phyloP scores from a whole-genome alignment of 2,113 vertebrate genomes.

The Pollimyrus isidori region DNA sequence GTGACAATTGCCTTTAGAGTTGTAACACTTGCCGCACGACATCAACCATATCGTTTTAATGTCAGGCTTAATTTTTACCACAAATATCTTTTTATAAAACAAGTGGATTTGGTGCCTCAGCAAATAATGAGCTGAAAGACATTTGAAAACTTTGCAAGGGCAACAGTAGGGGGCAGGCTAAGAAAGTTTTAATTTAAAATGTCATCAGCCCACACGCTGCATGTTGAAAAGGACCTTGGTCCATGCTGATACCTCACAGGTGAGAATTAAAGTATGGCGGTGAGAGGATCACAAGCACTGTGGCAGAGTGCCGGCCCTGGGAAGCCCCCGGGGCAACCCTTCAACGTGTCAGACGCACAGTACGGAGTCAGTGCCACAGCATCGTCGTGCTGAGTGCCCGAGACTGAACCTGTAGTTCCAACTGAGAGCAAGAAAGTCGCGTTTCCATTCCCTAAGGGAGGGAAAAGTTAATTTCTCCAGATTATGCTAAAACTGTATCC shows the following conservation, averaged over 20 bases:
- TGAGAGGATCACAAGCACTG: background rate
- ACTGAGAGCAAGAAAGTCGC: background rate
- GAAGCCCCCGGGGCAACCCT: background rate
- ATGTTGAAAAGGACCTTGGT: constrained; percentile 35
- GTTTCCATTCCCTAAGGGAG: too few species aligned
- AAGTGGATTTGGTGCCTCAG: background rate
- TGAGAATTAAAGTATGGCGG: background rate
- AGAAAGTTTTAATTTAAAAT: constrained; percentile 68
- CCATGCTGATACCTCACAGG: background rate
- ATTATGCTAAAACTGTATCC: background rate
- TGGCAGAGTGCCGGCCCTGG: background rate
- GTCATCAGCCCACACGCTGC: constrained; percentile 44
- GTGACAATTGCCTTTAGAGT: background rate
- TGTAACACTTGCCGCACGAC: constrained; percentile 10
- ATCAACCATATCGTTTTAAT: background rate
- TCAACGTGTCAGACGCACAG: background rate
- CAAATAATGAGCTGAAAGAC: background rate
- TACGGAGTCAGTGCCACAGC: background rate
- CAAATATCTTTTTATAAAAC: background rate
- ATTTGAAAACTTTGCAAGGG: constrained; percentile 51
- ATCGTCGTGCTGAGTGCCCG: background rate
- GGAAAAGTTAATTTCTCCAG: background rate
- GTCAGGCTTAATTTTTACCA: background rate
- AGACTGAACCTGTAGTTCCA: background rate
- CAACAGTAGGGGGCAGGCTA: constrained; percentile 71